phyloP scores from a whole-genome alignment of 1,140 invertebrate genomes.

The Belonocnema kinseyi region DNA sequence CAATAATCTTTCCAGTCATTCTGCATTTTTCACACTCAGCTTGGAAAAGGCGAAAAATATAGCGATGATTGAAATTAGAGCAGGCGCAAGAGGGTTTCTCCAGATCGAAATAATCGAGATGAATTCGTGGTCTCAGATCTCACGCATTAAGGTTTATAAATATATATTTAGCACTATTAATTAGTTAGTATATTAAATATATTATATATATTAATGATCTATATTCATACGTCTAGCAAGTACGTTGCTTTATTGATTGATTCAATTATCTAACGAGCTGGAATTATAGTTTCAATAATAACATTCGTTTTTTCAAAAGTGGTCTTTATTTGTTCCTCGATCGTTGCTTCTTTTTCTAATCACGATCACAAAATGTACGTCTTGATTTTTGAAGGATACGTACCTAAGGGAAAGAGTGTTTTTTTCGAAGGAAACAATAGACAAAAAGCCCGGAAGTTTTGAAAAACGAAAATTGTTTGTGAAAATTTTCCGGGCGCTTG shows the following conservation, averaged over 20 bases:
- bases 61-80: conserved; percentile 52
- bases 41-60: conserved; percentile 51
- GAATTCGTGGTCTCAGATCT: conserved; percentile 73
- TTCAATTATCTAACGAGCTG: not conserved
- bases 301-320: not conserved
- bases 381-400: conserved; percentile 26
- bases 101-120: conserved; percentile 64
- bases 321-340: not conserved
- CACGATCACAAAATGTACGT: not conserved
- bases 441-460: not conserved
- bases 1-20: conserved; percentile 32
- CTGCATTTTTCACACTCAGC: conserved; percentile 42
- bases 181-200: conserved; percentile 2
- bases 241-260: conserved; percentile 22
- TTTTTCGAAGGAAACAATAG: not conserved
- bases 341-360: not conserved
- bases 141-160: conserved; percentile 70
- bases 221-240: conserved; percentile 19
- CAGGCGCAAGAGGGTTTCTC: conserved; percentile 59
- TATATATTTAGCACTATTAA: conserved; percentile 51
- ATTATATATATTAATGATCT: conserved; percentile 7
- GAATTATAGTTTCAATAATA: not conserved
- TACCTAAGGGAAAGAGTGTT: conserved; percentile 2
- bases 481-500: conserved; percentile 1
- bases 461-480: not conserved